These are phyloP conservation scores for Ceriagrion tenellum DNA, from an alignment of 2,888 invertebrate genomes.

Conservation along the genomic window DNA sequence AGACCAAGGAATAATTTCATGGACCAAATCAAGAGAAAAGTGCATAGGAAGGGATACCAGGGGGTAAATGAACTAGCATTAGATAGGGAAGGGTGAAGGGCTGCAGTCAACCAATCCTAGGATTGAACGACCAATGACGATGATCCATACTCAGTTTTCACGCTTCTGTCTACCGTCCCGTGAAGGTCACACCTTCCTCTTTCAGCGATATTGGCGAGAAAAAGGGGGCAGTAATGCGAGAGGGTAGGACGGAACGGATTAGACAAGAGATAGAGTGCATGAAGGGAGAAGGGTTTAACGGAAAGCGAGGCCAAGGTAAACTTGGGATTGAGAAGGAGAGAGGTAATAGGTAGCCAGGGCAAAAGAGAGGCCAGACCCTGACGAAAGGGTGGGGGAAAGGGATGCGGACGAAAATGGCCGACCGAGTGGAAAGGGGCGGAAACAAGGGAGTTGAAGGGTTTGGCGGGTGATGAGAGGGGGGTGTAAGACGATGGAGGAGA, in stretches of 20 bases:
- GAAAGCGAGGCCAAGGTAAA: neutral
- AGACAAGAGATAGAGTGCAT: neutral
- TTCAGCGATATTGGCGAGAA: no score
- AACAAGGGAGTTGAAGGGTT: neutral
- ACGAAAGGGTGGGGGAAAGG: neutral
- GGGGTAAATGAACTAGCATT: no score
- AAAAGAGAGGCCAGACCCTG: neutral
- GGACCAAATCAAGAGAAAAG: no score
- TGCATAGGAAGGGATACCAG: no score
- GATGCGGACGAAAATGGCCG: neutral
- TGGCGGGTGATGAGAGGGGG: neutral
- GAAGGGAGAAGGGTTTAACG: neutral
- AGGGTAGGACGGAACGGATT: neutral
- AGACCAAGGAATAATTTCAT: no score
- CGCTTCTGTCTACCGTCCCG: no score
- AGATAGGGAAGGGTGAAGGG: no score
- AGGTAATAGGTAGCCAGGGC: neutral
- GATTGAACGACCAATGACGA: no score
- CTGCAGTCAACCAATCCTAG: no score
- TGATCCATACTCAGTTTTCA: no score
- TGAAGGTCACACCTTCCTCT: no score
- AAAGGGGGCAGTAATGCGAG: neutral
- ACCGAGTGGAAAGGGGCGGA: neutral
- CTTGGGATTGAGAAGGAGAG: neutral
- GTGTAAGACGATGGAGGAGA: neutral